Evolutionary conservation across 2,797 vertebrate species (phyloP).

Genomic region (Australoheros facetus): DNA sequence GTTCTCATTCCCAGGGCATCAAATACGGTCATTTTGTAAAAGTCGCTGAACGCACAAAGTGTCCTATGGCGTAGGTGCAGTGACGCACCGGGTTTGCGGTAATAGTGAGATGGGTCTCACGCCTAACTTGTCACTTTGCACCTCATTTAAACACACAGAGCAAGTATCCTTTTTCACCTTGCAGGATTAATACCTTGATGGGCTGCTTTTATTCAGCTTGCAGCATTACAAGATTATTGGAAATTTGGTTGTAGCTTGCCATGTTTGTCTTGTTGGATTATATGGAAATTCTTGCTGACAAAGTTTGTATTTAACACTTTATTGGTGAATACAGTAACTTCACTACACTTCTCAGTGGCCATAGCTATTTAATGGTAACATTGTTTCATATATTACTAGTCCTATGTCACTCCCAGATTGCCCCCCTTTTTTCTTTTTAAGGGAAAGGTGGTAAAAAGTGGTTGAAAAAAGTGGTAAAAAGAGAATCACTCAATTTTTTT

Average conservation of each 20-base stretch:
- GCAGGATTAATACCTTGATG: background rate
- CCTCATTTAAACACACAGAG: background rate
- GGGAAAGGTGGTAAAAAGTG: background rate
- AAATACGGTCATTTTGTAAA: background rate
- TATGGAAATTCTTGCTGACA: background rate
- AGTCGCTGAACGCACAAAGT: background rate
- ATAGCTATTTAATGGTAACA: background rate
- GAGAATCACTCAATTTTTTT: background rate
- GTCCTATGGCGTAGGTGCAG: background rate
- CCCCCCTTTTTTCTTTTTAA: background rate
- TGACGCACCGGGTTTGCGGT: background rate
- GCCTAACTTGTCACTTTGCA: background rate
- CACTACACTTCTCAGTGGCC: background rate
- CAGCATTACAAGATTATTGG: background rate
- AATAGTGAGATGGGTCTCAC: background rate
- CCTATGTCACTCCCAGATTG: background rate
- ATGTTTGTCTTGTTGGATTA: background rate
- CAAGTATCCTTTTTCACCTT: background rate
- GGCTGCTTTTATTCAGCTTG: background rate
- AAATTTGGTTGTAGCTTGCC: background rate
- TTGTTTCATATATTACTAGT: background rate
- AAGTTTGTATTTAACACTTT: background rate
- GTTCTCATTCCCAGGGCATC: slow-evolving; percentile 6
- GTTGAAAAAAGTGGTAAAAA: background rate
- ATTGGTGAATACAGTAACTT: background rate